Evolutionary conservation across 2,113 vertebrate species (phyloP).

Genomic region (Oxygymnocypris stewartii): DNA sequence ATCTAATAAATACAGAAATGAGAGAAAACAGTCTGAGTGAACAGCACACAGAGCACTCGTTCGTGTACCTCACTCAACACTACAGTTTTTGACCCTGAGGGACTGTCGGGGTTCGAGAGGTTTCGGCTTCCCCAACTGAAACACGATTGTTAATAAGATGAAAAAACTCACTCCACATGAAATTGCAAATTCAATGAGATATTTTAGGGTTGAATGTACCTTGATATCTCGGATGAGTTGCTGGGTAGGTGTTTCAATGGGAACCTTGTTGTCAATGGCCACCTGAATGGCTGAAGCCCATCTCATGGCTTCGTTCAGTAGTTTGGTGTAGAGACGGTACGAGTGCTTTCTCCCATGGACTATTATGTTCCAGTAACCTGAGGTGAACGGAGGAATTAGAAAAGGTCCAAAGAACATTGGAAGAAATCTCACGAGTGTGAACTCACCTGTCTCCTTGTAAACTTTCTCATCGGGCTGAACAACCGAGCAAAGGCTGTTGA

Average conservation of each 20-base stretch:
- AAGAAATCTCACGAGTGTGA: neutral
- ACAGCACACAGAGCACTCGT: constrained; percentile 59
- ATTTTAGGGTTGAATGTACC: constrained; percentile 65
- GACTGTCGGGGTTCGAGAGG: constrained; percentile 66
- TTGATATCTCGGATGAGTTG: constrained; percentile 92
- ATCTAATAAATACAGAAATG: neutral
- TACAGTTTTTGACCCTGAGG: constrained; percentile 66
- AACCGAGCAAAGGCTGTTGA: constrained; percentile 88
- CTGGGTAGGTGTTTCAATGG: constrained; percentile 91
- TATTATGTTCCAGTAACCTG: constrained; percentile 90
- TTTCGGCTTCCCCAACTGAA: constrained; percentile 54
- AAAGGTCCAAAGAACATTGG: neutral
- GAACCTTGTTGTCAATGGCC: constrained; percentile 89
- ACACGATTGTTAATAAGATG: constrained; percentile 11
- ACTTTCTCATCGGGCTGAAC: constrained; percentile 86
- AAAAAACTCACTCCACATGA: neutral
- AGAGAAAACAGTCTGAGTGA: constrained; percentile 7
- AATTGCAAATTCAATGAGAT: neutral
- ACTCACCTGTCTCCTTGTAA: constrained; percentile 86
- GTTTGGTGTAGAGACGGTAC: constrained; percentile 87
- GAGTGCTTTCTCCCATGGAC: constrained; percentile 90
- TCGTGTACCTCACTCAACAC: constrained; percentile 72
- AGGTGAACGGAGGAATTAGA: neutral
- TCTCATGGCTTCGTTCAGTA: constrained; percentile 88
- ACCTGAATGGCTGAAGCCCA: constrained; percentile 90